Evolutionary conservation across 1,140 invertebrate genomes (phyloP), one percentile per base, ranked within the genome.

Genomic region (Augochlora pura): DNA sequence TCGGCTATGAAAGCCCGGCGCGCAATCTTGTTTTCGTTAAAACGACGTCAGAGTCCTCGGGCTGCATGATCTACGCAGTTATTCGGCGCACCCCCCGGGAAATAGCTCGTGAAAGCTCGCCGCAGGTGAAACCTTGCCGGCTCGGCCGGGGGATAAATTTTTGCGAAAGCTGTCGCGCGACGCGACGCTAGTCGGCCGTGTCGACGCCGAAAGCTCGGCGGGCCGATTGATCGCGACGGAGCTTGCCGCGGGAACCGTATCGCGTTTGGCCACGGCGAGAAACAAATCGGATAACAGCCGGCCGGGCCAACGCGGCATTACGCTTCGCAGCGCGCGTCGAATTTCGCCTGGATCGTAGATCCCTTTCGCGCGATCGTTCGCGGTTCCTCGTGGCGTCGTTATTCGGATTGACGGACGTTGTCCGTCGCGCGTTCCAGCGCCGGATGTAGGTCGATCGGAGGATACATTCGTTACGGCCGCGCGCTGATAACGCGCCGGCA

Each of bases 11-110:
- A 25, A 27, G 42, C 32, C 16, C 18, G 16, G 60, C 39, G 74
- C n/a, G 69, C 39, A 79, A 66, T 79, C 63, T 74, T 27, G 71
- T 67, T 74, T 67, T 79, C 77, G 71, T 79, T 79, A 79, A 79
- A 79, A 79, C 77, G 63, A 79, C 71, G 63, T 79, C 74, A 79
- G 77, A 74, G 54, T 8, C 39, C 64, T 63, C 32, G 46, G 46
- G 39, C 39, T 32, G 38, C 39, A 52, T 52, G 70, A 79, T 79
- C 59, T 38, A 65, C 70, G 63, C 71, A 79, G 77, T 74, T 74
- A 74, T 74, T 69, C 74, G 70, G 62, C 16, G 38, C 52, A n/a
- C 71, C 77, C 38, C 16, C 16, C 62, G 49, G 70, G 77, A 79
- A 79, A 79, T 79, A 62, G 77, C 63, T 79, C 54, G 63, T 79